Evolutionary conservation across 1,140 invertebrate genomes (phyloP).

Genomic region (Philotrypesis tridentata): DNA sequence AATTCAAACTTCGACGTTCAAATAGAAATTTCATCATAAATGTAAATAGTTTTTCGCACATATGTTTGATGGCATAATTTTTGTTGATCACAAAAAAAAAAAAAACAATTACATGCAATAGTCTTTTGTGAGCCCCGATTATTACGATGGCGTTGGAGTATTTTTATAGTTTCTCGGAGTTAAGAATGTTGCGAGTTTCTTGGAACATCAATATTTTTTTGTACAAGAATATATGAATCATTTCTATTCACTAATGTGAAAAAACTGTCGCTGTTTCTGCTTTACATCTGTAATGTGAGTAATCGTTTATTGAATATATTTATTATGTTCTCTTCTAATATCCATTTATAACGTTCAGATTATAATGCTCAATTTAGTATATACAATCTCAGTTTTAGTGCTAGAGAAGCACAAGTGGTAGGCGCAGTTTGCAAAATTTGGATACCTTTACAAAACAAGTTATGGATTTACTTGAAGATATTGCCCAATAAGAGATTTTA

Average conservation of each 20-base stretch:
- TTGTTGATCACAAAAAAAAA: too few relatives aligned
- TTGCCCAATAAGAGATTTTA: neutral
- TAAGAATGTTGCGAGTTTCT: neutral
- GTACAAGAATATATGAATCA: conserved; percentile 19
- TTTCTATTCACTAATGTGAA: neutral
- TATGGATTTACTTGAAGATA: neutral
- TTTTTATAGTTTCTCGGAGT: too few relatives aligned
- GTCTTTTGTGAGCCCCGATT: neutral
- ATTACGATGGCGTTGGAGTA: neutral
- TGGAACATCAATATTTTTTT: neutral
- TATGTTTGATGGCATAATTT: neutral
- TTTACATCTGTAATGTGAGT: neutral
- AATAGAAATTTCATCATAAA: neutral
- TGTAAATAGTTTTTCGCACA: neutral
- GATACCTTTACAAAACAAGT: neutral
- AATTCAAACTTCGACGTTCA: neutral
- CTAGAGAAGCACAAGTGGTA: conserved; percentile 18
- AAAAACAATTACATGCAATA: too few relatives aligned
- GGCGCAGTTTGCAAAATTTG: neutral
- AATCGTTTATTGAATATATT: neutral
- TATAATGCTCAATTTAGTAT: conserved; percentile 24
- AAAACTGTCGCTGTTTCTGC: neutral
- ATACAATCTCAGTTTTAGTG: conserved; percentile 14
- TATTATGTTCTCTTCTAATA: neutral
- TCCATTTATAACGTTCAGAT: conserved; percentile 28